phyloP scores from a whole-genome alignment of 2,888 invertebrate genomes.

The Epirrhoe tristata region DNA sequence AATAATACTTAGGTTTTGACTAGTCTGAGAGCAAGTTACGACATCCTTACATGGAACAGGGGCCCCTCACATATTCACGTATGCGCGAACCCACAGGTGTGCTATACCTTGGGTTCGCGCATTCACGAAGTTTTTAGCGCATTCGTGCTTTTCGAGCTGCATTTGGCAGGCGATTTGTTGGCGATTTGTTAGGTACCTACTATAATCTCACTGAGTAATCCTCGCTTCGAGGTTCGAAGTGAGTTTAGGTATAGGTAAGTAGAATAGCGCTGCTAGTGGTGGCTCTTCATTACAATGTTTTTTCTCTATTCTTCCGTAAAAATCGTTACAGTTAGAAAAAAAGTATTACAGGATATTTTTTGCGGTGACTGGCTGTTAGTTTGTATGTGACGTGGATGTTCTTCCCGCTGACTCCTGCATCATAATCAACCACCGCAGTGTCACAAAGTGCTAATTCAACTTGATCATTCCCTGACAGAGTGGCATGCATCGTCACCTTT shows the following conservation, averaged over 20 bases:
- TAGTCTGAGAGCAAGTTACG: slow-evolving; percentile 32
- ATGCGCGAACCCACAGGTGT: too few species aligned
- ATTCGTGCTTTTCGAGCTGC: too few species aligned
- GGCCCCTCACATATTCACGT: too few species aligned
- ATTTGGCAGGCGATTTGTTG: too few species aligned
- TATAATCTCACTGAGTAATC: too few species aligned
- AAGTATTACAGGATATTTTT: background rate
- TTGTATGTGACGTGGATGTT: background rate
- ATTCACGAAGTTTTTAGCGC: too few species aligned
- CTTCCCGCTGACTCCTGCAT: slow-evolving; percentile 25
- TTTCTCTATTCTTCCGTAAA: background rate
- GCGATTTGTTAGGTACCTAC: too few species aligned
- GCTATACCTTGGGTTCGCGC: too few species aligned
- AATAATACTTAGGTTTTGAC: slow-evolving; percentile 17
- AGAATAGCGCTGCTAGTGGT: too few species aligned
- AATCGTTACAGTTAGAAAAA: background rate
- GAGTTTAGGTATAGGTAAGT: too few species aligned
- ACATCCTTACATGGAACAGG: background rate
- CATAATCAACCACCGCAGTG: slow-evolving; percentile 38
- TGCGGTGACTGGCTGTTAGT: background rate
- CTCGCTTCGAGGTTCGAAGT: too few species aligned
- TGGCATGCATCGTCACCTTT: slow-evolving; percentile 36
- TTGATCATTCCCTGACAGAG: slow-evolving; percentile 35
- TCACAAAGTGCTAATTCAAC: slow-evolving; percentile 42
- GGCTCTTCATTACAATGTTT: too few species aligned